Evolutionary conservation across 1,140 invertebrate genomes (phyloP).

Genomic region (Radopholus similis): DNA sequence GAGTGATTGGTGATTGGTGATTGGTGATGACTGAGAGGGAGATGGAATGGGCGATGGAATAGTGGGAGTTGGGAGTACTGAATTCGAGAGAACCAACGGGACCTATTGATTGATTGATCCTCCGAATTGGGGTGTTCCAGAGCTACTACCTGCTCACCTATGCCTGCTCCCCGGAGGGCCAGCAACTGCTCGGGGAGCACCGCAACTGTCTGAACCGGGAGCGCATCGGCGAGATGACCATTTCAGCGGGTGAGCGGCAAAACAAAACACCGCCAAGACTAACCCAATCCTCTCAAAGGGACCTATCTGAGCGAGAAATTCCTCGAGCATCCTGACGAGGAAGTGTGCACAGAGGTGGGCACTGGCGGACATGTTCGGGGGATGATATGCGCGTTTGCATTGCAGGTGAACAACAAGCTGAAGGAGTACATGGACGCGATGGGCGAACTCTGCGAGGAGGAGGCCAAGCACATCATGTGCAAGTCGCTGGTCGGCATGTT

Average conservation of each 20-base stretch:
- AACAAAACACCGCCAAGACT: not conserved
- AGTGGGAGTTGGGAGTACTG: not conserved
- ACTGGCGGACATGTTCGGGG: not conserved
- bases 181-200: conserved; percentile 52
- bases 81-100: not conserved
- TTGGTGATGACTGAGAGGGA: no score
- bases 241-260: conserved; percentile 46
- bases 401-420: conserved; percentile 52
- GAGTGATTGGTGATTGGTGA: no score
- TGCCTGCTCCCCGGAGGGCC: conserved; percentile 55
- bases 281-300: conserved; percentile 13
- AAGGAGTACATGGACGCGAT: conserved; percentile 54
- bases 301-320: conserved; percentile 59
- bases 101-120: not conserved
- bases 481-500: conserved; percentile 39
- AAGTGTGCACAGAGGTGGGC: conserved; percentile 44
- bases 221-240: conserved; percentile 59
- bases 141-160: conserved; percentile 59
- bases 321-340: conserved; percentile 52
- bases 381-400: not conserved
- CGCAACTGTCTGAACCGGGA: conserved; percentile 51
- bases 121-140: not conserved
- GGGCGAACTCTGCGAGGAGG: conserved; percentile 52
- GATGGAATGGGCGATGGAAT: no score
- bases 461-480: conserved; percentile 58